Percentiles rank a stretch among this genome's conserved stretches.
These are phyloP conservation scores for Entelurus aequoreus DNA, from an alignment of 2,113 vertebrate species.

Conservation along the genomic window DNA sequence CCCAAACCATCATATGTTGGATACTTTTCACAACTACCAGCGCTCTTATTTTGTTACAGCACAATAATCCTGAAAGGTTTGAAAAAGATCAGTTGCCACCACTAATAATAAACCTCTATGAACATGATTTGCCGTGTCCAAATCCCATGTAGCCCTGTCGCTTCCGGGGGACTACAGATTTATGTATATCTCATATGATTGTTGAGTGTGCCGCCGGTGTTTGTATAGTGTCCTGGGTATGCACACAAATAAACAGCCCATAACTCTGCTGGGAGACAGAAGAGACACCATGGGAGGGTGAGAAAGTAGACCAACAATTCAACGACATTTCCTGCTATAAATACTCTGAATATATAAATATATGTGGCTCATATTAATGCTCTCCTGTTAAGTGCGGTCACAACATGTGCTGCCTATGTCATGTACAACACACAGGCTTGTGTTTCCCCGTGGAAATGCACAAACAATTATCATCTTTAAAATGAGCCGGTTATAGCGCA, in stretches of 20 bases:
- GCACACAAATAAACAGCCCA: conserved; percentile 39
- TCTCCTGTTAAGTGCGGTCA: conserved; percentile 3
- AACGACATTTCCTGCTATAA: conserved; percentile 53
- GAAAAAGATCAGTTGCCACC: neutral
- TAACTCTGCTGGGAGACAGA: conserved; percentile 53
- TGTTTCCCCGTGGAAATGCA: neutral
- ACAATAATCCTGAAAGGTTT: neutral
- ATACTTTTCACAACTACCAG: too few relatives aligned
- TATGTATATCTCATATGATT: conserved; percentile 16
- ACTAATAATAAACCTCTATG: conserved; percentile 5
- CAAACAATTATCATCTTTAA: conserved; percentile 1
- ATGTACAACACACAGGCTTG: conserved; percentile 1
- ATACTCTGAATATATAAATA: conserved; percentile 51
- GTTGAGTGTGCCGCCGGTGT: conserved; percentile 14
- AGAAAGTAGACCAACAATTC: conserved; percentile 59
- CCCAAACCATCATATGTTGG: too few relatives aligned
- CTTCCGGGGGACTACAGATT: conserved; percentile 5
- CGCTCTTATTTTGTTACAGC: neutral
- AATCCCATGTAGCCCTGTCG: neutral
- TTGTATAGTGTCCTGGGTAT: conserved; percentile 31
- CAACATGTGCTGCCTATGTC: conserved; percentile 9
- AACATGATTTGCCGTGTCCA: neutral
- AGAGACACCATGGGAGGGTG: conserved; percentile 45
- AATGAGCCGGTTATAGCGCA: conserved; percentile 15
- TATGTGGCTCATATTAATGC: conserved; percentile 23